Conservation (phyloP, 2,888 invertebrate species). For the Papilio gigon region DNA sequence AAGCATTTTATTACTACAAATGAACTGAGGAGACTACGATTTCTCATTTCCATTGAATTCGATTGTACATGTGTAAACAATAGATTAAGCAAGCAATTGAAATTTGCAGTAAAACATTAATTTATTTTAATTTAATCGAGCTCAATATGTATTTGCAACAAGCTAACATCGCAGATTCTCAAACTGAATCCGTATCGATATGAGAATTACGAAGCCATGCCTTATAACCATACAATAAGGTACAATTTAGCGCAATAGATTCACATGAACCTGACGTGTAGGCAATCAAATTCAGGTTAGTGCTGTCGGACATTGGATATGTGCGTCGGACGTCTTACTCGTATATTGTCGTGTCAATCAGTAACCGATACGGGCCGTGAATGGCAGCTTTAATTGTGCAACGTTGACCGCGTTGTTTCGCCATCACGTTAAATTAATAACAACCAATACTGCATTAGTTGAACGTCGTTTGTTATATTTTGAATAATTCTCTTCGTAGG, state of each 20-base stretch:
- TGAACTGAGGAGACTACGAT: background rate
- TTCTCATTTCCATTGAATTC: too few relatives aligned
- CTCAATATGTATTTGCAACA: background rate
- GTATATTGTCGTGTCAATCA: constrained; percentile 46
- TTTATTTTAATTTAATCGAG: background rate
- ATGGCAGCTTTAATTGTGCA: constrained; percentile 45
- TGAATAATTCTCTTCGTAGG: too few relatives aligned
- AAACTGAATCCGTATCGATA: background rate
- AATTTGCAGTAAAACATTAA: background rate
- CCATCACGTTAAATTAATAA: constrained; percentile 5
- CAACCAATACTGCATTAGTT: constrained; percentile 1
- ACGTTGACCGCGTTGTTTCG: constrained; percentile 37
- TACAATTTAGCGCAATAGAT: background rate
- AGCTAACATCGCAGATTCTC: background rate
- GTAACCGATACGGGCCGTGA: constrained; percentile 40
- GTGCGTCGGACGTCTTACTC: constrained; percentile 40
- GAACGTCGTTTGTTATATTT: background rate
- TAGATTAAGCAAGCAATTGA: too few relatives aligned
- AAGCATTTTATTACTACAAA: background rate
- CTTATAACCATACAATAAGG: background rate
- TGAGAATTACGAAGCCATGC: background rate
- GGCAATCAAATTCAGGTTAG: constrained; percentile 36
- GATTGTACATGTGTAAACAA: too few relatives aligned
- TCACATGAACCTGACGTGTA: constrained; percentile 2
- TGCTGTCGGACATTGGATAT: constrained; percentile 32